Base-by-base conservation (phyloP, 2,888 invertebrate species). In the Troides helena region DNA sequence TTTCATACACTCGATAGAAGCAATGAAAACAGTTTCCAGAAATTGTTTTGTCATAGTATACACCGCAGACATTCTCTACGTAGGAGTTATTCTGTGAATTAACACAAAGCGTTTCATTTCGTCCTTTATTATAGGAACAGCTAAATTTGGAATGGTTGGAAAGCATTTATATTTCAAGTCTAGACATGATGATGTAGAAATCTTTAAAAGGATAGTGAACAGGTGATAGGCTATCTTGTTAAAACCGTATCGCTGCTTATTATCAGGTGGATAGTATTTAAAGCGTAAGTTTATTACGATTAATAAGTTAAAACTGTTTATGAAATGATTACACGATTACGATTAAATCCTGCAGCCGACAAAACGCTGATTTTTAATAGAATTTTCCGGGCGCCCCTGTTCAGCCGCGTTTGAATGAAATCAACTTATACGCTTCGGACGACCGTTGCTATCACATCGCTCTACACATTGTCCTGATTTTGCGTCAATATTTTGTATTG, bases 291-390 rank as follows among this genome's bases (percentile, higher is more conserved):
- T n/a, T 1, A n/a, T 53, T 7, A 2, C 18, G n/a, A 6, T 53
- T 4, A 46, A 46, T 14, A 39, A 10, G 17, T 12, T 17, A 7
- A 14, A 46, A 2, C 46, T 46, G 53, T 18, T 53, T n/a, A 53
- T 53, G 8, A 53, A n/a, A 53, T 53, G 18, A 2, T 53, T 53
- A n/a, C 0, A 53, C 7, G 18, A 18, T 53, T 25, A 4, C 3
- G 25, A 23, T 58, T 58, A 58, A 58, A 58, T 58, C 57, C 23
- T 23, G 57, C 23, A 58, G 10, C 57, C 57, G 60, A n/a, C 36
- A 60, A 14, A 67, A 64, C 56, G 68, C 62, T 65, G 69, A 69
- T 69, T 65, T 69, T 60, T 69, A 69, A 69, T 62, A 69, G 65
- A 65, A 69, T 65, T 69, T 69, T 36, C 69, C 57, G 57, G 30